These are phyloP conservation scores for Leptosomus discolor DNA, from an alignment of 2,113 vertebrate species.

Conservation along the genomic window DNA sequence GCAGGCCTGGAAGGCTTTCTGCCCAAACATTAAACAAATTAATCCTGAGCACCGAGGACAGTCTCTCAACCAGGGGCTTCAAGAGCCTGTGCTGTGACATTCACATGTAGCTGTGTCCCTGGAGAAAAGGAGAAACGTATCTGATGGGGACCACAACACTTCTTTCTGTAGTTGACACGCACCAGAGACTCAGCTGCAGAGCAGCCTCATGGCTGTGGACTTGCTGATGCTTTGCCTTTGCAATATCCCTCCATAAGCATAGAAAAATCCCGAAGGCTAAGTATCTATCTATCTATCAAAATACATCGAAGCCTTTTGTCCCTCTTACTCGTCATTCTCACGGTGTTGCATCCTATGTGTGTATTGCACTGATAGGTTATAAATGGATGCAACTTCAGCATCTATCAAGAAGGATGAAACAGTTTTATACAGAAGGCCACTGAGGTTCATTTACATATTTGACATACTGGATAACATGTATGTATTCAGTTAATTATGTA, in stretches of 20 bases:
- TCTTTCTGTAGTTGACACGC: too few relatives aligned
- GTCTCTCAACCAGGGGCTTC: accelerated
- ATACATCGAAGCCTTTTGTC: neutral
- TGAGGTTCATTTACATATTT: neutral
- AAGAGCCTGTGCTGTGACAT: neutral
- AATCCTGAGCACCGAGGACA: neutral
- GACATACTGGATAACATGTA: neutral
- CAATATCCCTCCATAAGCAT: neutral
- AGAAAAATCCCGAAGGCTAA: neutral
- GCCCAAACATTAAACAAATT: neutral
- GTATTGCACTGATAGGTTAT: neutral
- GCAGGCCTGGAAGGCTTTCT: neutral
- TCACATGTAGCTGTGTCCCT: neutral
- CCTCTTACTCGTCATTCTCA: neutral
- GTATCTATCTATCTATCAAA: neutral
- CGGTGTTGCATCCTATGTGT: accelerated
- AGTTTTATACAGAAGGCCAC: neutral
- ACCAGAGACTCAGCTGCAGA: neutral
- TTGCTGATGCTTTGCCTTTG: neutral
- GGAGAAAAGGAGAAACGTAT: neutral
- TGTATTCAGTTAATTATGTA: neutral
- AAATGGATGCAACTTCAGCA: neutral
- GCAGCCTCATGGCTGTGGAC: neutral
- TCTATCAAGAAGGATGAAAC: neutral
- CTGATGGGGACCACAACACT: neutral